phyloP scores from a whole-genome alignment of 2,888 invertebrate genomes.

The Danaus chrysippus region DNA sequence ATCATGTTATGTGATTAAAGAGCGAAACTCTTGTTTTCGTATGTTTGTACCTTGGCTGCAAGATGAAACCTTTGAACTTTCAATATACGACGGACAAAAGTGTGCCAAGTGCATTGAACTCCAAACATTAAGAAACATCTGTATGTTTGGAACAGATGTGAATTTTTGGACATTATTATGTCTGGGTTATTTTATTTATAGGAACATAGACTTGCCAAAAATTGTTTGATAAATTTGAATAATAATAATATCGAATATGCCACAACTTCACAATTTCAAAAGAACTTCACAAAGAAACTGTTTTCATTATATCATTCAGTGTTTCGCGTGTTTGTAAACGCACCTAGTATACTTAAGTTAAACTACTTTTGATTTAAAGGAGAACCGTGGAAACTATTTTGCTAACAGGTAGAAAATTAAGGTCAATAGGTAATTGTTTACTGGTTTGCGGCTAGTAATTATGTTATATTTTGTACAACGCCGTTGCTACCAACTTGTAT shows the following conservation, averaged over 20 bases:
- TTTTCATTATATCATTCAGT: too few relatives aligned
- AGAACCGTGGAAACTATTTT: conserved; percentile 3
- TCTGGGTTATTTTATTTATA: not conserved
- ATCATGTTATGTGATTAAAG: too few relatives aligned
- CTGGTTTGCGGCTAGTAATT: conserved; percentile 6
- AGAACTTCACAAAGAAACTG: too few relatives aligned
- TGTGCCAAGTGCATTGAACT: conserved; percentile 25
- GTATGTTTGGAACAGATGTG: conserved; percentile 6
- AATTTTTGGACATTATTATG: not conserved
- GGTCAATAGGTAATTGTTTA: conserved; percentile 8
- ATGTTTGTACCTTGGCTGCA: not conserved
- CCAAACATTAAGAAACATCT: conserved; percentile 3
- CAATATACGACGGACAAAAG: conserved; percentile 12
- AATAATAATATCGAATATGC: too few relatives aligned
- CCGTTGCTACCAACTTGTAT: not conserved
- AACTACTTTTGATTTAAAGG: not conserved
- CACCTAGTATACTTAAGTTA: not conserved
- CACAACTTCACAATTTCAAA: too few relatives aligned
- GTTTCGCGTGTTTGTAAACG: not conserved
- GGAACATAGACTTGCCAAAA: too few relatives aligned
- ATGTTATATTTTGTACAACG: conserved; percentile 3
- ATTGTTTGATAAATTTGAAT: too few relatives aligned
- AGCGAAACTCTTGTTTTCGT: not conserved
- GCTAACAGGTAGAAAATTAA: conserved; percentile 4
- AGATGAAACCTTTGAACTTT: conserved; percentile 5